phyloP scores from a whole-genome alignment of 2,888 invertebrate species.

The Habroteleia sp. region DNA sequence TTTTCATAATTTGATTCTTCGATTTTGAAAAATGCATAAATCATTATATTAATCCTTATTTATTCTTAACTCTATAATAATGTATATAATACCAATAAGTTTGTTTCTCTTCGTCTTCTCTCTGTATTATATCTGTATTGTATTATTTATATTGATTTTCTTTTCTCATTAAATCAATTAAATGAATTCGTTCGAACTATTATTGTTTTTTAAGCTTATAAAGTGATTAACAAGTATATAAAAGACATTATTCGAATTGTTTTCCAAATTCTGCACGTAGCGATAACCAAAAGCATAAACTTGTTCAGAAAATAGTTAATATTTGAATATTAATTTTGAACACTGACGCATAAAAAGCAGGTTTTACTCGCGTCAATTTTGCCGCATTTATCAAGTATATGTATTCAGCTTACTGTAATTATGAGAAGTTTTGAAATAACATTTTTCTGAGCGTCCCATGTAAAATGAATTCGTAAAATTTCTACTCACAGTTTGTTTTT shows the following conservation, averaged over 20 bases:
- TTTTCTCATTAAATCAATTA: too few relatives aligned
- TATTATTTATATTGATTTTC: too few relatives aligned
- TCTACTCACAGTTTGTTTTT: slow-evolving; percentile 27
- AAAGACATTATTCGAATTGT: slow-evolving; percentile 28
- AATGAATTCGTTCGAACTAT: too few relatives aligned
- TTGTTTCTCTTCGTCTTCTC: too few relatives aligned
- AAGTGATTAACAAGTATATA: background rate
- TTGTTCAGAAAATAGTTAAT: slow-evolving; percentile 35
- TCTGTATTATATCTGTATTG: too few relatives aligned
- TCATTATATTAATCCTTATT: too few relatives aligned
- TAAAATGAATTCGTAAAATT: slow-evolving; percentile 44
- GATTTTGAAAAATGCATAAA: too few relatives aligned
- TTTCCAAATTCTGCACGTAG: slow-evolving; percentile 17
- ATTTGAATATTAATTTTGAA: slow-evolving; percentile 52
- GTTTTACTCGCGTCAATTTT: slow-evolving; percentile 30
- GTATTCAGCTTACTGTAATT: slow-evolving; percentile 49
- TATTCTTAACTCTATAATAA: too few relatives aligned
- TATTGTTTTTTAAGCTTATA: background rate
- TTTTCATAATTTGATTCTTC: too few relatives aligned
- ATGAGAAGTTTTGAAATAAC: slow-evolving; percentile 52
- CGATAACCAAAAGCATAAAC: slow-evolving; percentile 16
- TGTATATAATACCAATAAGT: too few relatives aligned
- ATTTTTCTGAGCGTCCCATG: slow-evolving; percentile 27
- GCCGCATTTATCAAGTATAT: slow-evolving; percentile 47
- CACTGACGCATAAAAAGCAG: slow-evolving; percentile 37